Evolutionary conservation across 1,140 invertebrate genomes (phyloP), one percentile per base, ranked within the genome.

Genomic region (Leptopilina boulardi): DNA sequence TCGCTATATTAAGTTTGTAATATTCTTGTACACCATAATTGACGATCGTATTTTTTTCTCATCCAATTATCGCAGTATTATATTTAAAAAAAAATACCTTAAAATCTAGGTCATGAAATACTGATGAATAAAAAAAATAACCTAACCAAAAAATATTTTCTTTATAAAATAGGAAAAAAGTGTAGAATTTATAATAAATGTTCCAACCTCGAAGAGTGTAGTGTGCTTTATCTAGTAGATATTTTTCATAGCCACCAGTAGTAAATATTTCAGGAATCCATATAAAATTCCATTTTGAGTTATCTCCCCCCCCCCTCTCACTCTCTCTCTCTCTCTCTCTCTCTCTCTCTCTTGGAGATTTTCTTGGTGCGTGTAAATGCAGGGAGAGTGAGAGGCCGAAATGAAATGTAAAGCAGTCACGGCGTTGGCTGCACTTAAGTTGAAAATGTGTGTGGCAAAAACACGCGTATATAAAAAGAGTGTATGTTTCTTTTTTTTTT

Each of bases 381-480:
- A 26, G 23, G 23, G n/a, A n/a, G n/a, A 30, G 59, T 66, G 59
- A 66, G 59, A 66, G 59, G 13, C 59, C 59, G 59, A 66, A 51
- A 66, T 66, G 59, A 66, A 66, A 66, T 66, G 59, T 66, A 66
- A 66, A 66, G 59, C 23, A 66, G 59, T 66, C 23, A 23, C n/a
- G n/a, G 21, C 23, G 56, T 59, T 59, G 13, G 21, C n/a, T 59
- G 56, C 56, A 59, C 56, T 59, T 26, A 26, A 59, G 56, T 59
- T 59, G 56, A 59, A 21, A 59, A 59, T 59, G 56, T 10, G 56
- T 30, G 23, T 26, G 59, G 59, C 59, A 23, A 66, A 66, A 66
- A 66, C 59, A 66, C 59, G 59, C 59, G 26, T 66, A 66, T 66
- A n/a, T n/a, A n/a, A n/a, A 66, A 66, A 66, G 59, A 66, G 26